phyloP scores from a whole-genome alignment of 2,113 vertebrate genomes.

The Regulus satrapa region DNA sequence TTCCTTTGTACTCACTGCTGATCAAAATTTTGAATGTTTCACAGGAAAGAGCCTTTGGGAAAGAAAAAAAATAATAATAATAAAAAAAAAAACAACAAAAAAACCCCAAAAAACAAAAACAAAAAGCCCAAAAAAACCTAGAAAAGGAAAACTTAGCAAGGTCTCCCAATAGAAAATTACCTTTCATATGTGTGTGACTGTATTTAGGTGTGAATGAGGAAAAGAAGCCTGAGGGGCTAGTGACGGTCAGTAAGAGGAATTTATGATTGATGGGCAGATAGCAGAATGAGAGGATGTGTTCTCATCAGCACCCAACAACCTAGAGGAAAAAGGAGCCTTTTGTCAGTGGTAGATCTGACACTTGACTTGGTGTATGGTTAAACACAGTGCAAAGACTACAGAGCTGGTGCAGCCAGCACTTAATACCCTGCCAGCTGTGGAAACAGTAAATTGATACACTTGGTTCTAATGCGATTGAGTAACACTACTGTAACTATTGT shows the following conservation, averaged over 20 bases:
- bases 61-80: too few relatives aligned
- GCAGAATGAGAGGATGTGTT: slow-evolving; percentile 2
- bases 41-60: background rate
- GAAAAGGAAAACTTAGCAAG: background rate
- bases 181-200: background rate
- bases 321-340: slow-evolving; percentile 24
- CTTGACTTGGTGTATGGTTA: slow-evolving; percentile 58
- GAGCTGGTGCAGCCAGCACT: slow-evolving; percentile 70
- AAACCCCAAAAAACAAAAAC: too few relatives aligned
- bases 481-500: slow-evolving; percentile 46
- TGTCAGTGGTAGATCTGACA: slow-evolving; percentile 34
- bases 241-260: background rate
- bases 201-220: background rate
- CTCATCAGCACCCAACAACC: background rate
- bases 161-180: background rate
- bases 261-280: background rate
- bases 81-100: too few relatives aligned
- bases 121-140: too few relatives aligned
- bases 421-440: slow-evolving; percentile 79
- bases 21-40: background rate
- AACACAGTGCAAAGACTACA: slow-evolving; percentile 67
- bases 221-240: background rate
- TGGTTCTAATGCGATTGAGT: slow-evolving; percentile 49
- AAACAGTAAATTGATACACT: slow-evolving; percentile 80
- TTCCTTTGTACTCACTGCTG: background rate